Base-by-base conservation (phyloP, 2,113 vertebrate species). In the Laterallus jamaicensis region DNA sequence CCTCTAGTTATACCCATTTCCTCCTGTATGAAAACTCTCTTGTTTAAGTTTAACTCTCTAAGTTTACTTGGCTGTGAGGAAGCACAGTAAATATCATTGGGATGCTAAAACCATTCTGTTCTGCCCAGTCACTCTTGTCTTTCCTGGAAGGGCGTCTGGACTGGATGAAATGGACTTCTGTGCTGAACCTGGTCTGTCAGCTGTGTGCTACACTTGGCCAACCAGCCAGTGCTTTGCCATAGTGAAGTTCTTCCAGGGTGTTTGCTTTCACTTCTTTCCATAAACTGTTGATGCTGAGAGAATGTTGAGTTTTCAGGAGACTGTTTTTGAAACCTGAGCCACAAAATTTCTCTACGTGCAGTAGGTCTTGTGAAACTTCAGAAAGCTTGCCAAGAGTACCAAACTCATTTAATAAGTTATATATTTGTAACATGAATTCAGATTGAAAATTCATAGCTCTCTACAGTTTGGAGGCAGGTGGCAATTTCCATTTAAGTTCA, bases 1-100 rank as follows among this genome's bases (percentile, higher is more conserved):
- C 40, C 52, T 67, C 4, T 12, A 13, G n/a, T 58, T 29, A 9
- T 7, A 2, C 1, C 6, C 28, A 2, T 15, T 12, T 56, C 6
- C 10, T 77, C 14, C 29, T 2, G 1, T 47, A 11, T 31, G 58
- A 63, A 63, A 67, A 20, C 24, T 47, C 8, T 52, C 5, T 37
- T 35, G 35, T 35, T 35, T 35, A 35, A 35, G 35, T 35, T 35
- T 35, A 35, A 35, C 35, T 35, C 35, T 35, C 35, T 29, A 20
- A 86, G 32, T 32, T 78, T 81, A 55, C 64, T 74, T 69, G 67
- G 14, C 78, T 66, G 24, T 86, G 56, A 70, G 56, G 32, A 82
- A 67, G 56, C 35, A 62, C 25, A 47, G 10, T 71, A n/a, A 56
- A 54, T 86, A 63, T 40, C 18, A 15, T 6, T 76, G 40, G 26